Evolutionary conservation across 2,888 invertebrate species (phyloP).

Genomic region (Mimachlamys varia): DNA sequence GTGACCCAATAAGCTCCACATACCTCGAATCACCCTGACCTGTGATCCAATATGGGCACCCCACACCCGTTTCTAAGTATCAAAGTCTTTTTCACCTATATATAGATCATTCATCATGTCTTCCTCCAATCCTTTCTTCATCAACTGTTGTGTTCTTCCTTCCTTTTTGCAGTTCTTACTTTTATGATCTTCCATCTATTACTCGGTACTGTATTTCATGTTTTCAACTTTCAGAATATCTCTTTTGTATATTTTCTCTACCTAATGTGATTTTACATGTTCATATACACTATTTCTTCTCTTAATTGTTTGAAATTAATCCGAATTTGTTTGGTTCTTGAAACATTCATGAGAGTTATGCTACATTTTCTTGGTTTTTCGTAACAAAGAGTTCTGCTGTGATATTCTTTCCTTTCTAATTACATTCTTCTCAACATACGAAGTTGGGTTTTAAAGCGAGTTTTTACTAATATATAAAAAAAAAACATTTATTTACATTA

Average conservation of each 20-base stretch:
- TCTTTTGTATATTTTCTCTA: background rate
- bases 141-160: background rate
- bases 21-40: no score
- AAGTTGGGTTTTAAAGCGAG: background rate
- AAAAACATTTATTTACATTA: background rate
- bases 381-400: background rate
- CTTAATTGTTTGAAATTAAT: no score
- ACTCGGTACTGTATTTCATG: background rate
- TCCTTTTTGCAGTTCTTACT: background rate
- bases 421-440: background rate
- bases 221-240: background rate
- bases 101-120: background rate
- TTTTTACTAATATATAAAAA: conserved; percentile 23
- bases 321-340: no score
- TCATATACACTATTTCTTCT: no score
- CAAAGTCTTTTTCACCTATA: background rate
- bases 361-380: background rate
- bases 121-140: background rate
- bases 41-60: background rate
- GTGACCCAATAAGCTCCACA: no score
- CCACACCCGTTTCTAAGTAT: background rate
- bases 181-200: background rate
- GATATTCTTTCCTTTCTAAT: background rate
- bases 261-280: no score
- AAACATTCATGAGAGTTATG: background rate